A percentile compares a stretch with the other conserved stretches of the same genome.
Conservation (phyloP, 1,140 invertebrate species). For the fruit fly (Drosophila melanogaster) region Release_6_plus_ISO1_MT NT_037436.4:2042501-2043000, state of each 20-base stretch:
- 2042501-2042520: slow-evolving; percentile 87
- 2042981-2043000: slow-evolving; percentile 87
- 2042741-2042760: slow-evolving; percentile 87
- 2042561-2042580: slow-evolving; percentile 88
- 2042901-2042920: slow-evolving; percentile 86
- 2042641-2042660: slow-evolving; percentile 87
- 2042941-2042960: slow-evolving; percentile 85
- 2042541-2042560: slow-evolving; percentile 87
- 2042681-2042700: slow-evolving; percentile 88
- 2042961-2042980: slow-evolving; percentile 86
- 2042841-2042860: slow-evolving; percentile 93
- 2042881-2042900: slow-evolving; percentile 88
- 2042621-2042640: slow-evolving; percentile 87
- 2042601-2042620: slow-evolving; percentile 87
- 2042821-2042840: slow-evolving; percentile 88
- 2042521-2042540: slow-evolving; percentile 85
- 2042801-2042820: slow-evolving; percentile 86
- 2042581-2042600: slow-evolving; percentile 88
- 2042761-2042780: slow-evolving; percentile 89
- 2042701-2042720: slow-evolving; percentile 89
- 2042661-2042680: slow-evolving; percentile 88
- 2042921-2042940: slow-evolving; percentile 88
- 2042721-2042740: slow-evolving; percentile 90
- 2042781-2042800: slow-evolving; percentile 91
- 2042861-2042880: slow-evolving; percentile 92